Conservation (phyloP, 2,888 invertebrate genomes). For the Rhagonycha lutea region DNA sequence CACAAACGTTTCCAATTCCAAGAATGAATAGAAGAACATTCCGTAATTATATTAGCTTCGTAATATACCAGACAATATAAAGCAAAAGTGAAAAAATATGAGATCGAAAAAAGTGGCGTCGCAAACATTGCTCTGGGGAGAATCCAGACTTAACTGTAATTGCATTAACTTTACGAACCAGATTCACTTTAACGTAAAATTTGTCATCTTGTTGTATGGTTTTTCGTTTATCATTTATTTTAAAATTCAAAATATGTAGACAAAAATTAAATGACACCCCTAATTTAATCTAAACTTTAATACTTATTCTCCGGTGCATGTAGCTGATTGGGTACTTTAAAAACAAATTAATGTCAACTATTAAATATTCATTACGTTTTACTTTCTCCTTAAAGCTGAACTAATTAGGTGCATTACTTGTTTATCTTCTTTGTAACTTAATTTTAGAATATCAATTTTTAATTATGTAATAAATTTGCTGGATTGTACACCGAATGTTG, state of each 20-base stretch:
- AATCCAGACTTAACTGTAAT: constrained; percentile 25
- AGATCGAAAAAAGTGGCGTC: constrained; percentile 21
- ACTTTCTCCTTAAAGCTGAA: not conserved
- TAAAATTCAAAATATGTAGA: not conserved
- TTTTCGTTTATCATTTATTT: constrained; percentile 11
- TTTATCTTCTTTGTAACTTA: not conserved
- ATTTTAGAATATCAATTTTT: not conserved
- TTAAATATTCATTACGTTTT: not conserved
- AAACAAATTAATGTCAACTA: not conserved
- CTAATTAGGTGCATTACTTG: not conserved
- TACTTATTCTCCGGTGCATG: not conserved
- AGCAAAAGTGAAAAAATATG: constrained; percentile 26
- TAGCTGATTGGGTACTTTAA: not conserved
- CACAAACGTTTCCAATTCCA: constrained; percentile 41
- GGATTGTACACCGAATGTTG: not conserved
- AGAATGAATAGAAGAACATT: constrained; percentile 44
- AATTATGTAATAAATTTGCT: not conserved
- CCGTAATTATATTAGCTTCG: constrained; percentile 45
- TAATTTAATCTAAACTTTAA: not conserved
- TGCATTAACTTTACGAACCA: constrained; percentile 30
- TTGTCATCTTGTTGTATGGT: constrained; percentile 13
- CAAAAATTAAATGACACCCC: not conserved
- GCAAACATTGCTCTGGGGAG: constrained; percentile 15
- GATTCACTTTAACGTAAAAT: constrained; percentile 20
- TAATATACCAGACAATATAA: constrained; percentile 36